Evolutionary conservation across 2,113 vertebrate species (phyloP).

Genomic region (Cyprinodon tularosa): DNA sequence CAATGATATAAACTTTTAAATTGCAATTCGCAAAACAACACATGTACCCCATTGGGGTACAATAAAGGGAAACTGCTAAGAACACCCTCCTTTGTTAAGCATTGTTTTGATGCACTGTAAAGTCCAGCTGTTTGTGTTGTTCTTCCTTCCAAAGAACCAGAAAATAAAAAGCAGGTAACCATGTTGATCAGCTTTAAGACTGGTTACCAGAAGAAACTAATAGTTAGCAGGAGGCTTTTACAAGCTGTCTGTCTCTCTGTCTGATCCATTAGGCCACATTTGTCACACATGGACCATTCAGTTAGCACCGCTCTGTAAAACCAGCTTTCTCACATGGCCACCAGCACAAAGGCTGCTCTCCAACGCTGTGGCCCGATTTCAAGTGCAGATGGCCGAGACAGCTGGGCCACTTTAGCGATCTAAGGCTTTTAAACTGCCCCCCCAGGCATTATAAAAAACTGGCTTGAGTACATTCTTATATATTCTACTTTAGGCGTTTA

Average conservation of each 20-base stretch:
- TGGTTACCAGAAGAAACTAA: conserved; percentile 52
- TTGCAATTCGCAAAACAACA: background rate
- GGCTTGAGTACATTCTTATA: conserved; percentile 75
- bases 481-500: conserved; percentile 58
- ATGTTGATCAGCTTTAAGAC: conserved; percentile 62
- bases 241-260: conserved; percentile 69
- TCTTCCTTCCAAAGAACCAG: conserved; percentile 37
- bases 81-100: conserved; percentile 48
- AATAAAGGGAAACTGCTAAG: conserved; percentile 46
- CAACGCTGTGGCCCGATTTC: conserved; percentile 64
- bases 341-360: conserved; percentile 78
- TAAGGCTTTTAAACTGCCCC: conserved; percentile 80
- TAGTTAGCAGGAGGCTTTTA: conserved; percentile 73
- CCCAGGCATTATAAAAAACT: conserved; percentile 78
- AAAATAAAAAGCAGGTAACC: conserved; percentile 68
- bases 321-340: conserved; percentile 79
- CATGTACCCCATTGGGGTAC: no score
- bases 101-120: conserved; percentile 53
- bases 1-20: background rate
- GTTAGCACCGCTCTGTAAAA: conserved; percentile 77
- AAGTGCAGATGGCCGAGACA: conserved; percentile 85
- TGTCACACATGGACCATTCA: conserved; percentile 79
- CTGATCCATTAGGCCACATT: conserved; percentile 79
- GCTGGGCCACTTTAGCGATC: conserved; percentile 84
- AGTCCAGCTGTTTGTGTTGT: conserved; percentile 65